Percentiles rank a stretch among this genome's conserved stretches.
Evolutionary conservation across 2,797 vertebrate genomes (phyloP).

Genomic region (Ctenopoma kingsleyae): DNA sequence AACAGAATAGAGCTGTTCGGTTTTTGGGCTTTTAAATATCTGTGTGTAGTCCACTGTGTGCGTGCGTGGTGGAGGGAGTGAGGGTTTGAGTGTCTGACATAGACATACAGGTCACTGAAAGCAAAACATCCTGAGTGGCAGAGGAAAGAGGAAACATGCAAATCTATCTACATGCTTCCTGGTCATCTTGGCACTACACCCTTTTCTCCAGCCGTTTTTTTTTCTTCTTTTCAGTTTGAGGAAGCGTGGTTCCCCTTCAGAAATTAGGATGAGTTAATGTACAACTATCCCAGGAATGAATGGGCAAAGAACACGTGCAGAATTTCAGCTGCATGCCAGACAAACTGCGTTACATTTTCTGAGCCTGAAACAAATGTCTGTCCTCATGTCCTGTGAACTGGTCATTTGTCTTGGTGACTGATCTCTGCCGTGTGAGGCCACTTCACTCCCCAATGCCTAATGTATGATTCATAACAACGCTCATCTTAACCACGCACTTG

Average conservation of each 20-base stretch:
- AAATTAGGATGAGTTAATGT: conserved; percentile 34
- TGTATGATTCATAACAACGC: conserved; percentile 73
- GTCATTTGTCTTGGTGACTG: conserved; percentile 40
- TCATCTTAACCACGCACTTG: conserved; percentile 59
- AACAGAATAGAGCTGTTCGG: too few relatives aligned
- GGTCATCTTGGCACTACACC: conserved; percentile 40
- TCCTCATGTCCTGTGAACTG: conserved; percentile 53
- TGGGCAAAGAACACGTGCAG: conserved; percentile 18
- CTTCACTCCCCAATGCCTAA: conserved; percentile 34
- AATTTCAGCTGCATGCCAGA: conserved; percentile 43
- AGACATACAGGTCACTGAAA: conserved; percentile 41
- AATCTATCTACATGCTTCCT: conserved; percentile 57
- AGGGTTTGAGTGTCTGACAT: conserved; percentile 13
- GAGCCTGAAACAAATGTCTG: conserved; percentile 39
- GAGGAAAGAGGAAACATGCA: conserved; percentile 58
- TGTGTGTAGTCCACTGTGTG: too few relatives aligned
- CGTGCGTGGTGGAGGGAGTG: conserved; percentile 14
- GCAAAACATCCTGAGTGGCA: conserved; percentile 53
- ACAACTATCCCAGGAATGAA: conserved; percentile 48
- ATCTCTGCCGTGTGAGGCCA: conserved; percentile 38
- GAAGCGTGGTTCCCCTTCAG: conserved; percentile 24
- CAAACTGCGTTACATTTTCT: conserved; percentile 28
- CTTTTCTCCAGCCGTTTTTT: conserved; percentile 17
- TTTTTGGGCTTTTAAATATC: neutral
- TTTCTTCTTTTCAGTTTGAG: conserved; percentile 6